Evolutionary conservation across 2,888 invertebrate genomes (phyloP), one percentile per base, ranked within the genome.

Genomic region (Graphium colonna): DNA sequence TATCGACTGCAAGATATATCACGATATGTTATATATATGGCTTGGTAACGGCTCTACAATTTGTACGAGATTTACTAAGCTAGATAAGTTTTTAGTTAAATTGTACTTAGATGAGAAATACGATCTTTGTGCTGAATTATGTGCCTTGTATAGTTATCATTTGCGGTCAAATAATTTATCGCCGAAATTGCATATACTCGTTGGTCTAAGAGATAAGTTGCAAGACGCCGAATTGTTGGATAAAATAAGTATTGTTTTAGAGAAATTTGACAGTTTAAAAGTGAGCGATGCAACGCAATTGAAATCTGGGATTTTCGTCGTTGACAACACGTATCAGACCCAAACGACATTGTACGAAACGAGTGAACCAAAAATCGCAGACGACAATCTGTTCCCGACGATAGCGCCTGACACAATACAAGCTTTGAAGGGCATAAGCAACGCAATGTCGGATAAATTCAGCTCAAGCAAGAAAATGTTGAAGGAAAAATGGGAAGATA

Each of bases 11-110:
- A 91, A 91, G 67, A 79, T 93, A 18, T 78, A 92, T 21, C 81
- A 91, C 54, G 91, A 93, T 62, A 83, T 83, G 63, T 79, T 94
- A 58, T 95, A 94, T 69, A 65, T 94, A 44, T 94, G 94, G 93
- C 78, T 91, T 8, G 69, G 81, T 18, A 87, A 91, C 54, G 91
- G 92, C 51, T 84, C 91, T 67, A 78, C 95, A 56, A 82, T 91
- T 54, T 89, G 90, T 61, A 71, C 94, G 38, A 85, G 84, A 39
- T 89, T 93, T 59, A 82, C 90, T 63, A 89, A 91, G 49, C 71
- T 94, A 26, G 93, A 94, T 62, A 91, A 91, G 57, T 90, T 94
- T 70, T 79, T 94, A 62, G 65, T 93, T 13, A 90, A 91, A 66
- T 90, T 92, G 62, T 92, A 92, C 67, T 78, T 92, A 44, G 90